Percentiles rank a stretch among this genome's conserved stretches.
Conservation (phyloP, 2,888 invertebrate genomes). For the Scaptomyza flava region DNA sequence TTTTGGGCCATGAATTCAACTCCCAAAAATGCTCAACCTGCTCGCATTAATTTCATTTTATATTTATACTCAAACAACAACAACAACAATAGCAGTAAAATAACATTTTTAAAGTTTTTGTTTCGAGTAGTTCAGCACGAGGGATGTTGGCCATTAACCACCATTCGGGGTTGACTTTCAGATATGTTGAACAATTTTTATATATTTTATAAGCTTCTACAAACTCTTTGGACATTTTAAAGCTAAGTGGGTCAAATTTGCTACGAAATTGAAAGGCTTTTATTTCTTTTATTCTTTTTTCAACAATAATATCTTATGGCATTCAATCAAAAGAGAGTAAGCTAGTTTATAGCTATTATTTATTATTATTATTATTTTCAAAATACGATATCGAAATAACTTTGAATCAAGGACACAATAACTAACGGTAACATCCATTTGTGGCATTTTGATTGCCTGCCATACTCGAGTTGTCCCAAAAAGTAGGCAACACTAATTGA, state of each 20-base stretch:
- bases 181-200: background rate
- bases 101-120: conserved; percentile 40
- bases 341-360: no score
- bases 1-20: conserved; percentile 34
- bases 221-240: background rate
- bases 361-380: no score
- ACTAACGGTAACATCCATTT: conserved; percentile 1
- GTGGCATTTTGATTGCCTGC: conserved; percentile 16
- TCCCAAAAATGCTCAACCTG: conserved; percentile 42
- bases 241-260: background rate
- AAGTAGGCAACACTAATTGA: conserved; percentile 55
- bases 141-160: conserved; percentile 18
- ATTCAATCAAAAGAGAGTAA: no score
- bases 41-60: conserved; percentile 58
- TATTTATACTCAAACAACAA: conserved; percentile 55
- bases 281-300: no score
- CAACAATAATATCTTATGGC: no score
- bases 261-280: no score
- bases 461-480: conserved; percentile 45
- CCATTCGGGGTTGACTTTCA: conserved; percentile 23
- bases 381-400: no score
- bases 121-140: conserved; percentile 20
- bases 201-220: background rate
- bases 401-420: conserved; percentile 17
- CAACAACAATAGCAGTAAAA: conserved; percentile 26